Base-by-base conservation (phyloP, 2,797 vertebrate species). In the Fundulus diaphanus region DNA sequence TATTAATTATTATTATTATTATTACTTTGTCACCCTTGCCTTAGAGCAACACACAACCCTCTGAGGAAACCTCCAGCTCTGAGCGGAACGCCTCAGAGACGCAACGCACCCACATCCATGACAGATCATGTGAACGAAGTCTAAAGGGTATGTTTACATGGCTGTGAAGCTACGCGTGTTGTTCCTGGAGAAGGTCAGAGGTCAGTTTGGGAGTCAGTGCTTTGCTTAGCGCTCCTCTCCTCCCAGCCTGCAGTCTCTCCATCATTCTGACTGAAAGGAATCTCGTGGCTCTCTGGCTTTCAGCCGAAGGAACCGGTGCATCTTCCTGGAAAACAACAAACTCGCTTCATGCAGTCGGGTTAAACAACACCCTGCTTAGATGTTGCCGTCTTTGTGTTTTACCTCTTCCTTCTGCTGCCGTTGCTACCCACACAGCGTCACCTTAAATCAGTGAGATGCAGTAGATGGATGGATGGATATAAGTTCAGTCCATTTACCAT, bases 201-300 rank as follows among this genome's bases (percentile, higher is more conserved):
- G 35, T 40, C 69, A 56, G 35, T 20, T 71, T 56, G 51, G 51
- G 69, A 71, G 51, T 54, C 68, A 11, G 22, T 22, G 29, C 46
- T 48, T 49, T 3, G 18, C 49, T 16, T 22, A 1, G 20, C 24
- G 68, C 46, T 69, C 29, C 44, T 22, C 18, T 70, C 68, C 68
- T 70, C 68, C 22, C 49, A n/a, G 29, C 68, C 49, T 40, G 22
- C 68, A 40, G 33, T 33, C 22, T 37, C 33, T 40, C 54, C 12
- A 54, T 54, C 51, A 40, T 27, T 54, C 33, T 1, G n/a, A 40
- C 49, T 16, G 68, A 54, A 33, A 3, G 5, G 31, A 51, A 52
- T 3, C 31, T 0, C 31, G 3, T 15, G 8, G n/a, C 3, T 69
- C 12, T 7, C 31, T 27, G 2, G 29, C 6, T 51, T 24, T 69